phyloP scores from a whole-genome alignment of 2,113 vertebrate genomes.

The Phylloscopus whistleri region DNA sequence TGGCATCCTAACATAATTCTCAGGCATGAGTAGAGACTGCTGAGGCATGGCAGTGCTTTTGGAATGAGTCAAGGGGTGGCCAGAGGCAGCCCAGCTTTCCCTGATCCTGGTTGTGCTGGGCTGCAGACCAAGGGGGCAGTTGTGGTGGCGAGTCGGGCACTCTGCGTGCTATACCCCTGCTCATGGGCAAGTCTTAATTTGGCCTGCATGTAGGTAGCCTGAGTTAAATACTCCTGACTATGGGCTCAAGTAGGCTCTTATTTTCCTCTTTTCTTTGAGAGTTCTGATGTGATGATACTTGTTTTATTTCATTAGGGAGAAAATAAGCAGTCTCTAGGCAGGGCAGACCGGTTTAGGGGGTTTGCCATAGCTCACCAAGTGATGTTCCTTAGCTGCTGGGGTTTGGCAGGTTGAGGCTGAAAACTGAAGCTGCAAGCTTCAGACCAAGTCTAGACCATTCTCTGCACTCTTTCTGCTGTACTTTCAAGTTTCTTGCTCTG shows the following conservation, averaged over 20 bases:
- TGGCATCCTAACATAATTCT: not conserved
- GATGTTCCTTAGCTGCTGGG: not conserved
- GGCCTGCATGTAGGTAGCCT: not conserved
- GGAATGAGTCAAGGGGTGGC: not conserved
- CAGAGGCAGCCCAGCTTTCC: not conserved
- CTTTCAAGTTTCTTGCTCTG: not conserved
- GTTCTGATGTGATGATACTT: not conserved
- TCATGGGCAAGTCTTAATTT: not conserved
- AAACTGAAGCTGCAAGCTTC: not conserved
- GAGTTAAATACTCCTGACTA: not conserved
- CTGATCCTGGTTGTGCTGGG: not conserved
- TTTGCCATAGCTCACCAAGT: not conserved
- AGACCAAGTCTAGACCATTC: not conserved
- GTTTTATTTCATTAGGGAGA: not conserved
- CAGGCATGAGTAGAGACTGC: not conserved
- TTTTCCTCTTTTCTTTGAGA: not conserved
- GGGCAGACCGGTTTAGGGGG: not conserved
- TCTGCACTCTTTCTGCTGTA: not conserved
- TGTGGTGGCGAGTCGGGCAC: fast-evolving
- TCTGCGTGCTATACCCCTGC: fast-evolving
- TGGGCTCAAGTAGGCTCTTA: not conserved
- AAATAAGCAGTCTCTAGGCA: not conserved
- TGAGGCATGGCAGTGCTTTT: not conserved
- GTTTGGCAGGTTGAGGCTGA: not conserved
- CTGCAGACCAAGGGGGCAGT: not conserved